Percentiles rank a stretch among this genome's conserved stretches.
Conservation (phyloP, 2,797 vertebrate genomes). For the Novumbra hubbsi region DNA sequence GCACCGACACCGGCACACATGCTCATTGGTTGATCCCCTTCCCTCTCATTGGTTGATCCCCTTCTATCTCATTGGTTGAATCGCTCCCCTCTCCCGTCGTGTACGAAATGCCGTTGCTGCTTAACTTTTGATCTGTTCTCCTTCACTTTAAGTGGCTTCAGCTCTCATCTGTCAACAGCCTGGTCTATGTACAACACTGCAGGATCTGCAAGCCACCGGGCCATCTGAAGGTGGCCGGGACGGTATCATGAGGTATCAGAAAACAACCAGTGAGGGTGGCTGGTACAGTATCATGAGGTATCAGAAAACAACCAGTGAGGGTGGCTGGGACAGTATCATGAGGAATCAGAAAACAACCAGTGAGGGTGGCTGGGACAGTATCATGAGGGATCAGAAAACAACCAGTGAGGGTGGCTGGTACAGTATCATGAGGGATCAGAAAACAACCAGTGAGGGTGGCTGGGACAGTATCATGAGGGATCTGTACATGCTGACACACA, state of each 20-base stretch:
- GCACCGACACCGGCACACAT: not conserved
- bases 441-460: too few relatives aligned
- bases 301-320: not conserved
- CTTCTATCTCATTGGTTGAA: not conserved
- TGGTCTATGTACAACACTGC: constrained; percentile 52
- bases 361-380: too few relatives aligned
- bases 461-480: too few relatives aligned
- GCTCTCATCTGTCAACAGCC: constrained; percentile 57
- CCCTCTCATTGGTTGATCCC: not conserved
- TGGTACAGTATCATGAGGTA: too few relatives aligned
- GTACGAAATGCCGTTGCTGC: constrained; percentile 23
- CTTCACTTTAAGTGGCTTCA: constrained; percentile 45
- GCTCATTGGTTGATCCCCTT: not conserved
- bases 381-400: too few relatives aligned
- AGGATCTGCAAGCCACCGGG: constrained; percentile 4
- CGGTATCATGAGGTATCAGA: too few relatives aligned
- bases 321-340: too few relatives aligned
- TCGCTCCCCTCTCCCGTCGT: not conserved
- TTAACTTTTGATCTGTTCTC: constrained; percentile 29
- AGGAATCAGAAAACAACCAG: too few relatives aligned
- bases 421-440: too few relatives aligned
- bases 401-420: too few relatives aligned
- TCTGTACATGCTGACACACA: not conserved
- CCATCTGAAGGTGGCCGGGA: not conserved
- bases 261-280: too few relatives aligned